Evolutionary conservation across 2,888 invertebrate species (phyloP).

Genomic region (Myopa testacea): DNA sequence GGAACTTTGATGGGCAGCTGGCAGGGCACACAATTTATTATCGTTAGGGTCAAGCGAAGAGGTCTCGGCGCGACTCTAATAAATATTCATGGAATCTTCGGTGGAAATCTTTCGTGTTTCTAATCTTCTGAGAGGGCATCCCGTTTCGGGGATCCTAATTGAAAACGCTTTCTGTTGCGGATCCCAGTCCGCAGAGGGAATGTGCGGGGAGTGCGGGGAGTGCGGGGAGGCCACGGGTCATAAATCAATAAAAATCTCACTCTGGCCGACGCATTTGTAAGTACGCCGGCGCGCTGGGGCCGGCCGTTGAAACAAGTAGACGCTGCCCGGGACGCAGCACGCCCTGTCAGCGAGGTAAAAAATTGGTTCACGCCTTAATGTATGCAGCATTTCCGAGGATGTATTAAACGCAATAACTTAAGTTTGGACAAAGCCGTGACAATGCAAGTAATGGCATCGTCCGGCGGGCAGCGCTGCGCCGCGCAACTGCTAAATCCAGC

Average conservation of each 20-base stretch:
- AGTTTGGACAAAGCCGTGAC: slow-evolving; percentile 32
- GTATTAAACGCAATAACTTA: slow-evolving; percentile 37
- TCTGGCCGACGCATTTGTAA: neutral
- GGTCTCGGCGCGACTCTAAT: slow-evolving; percentile 17
- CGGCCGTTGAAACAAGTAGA: neutral
- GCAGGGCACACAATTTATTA: slow-evolving; percentile 28
- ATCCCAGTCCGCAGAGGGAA: neutral
- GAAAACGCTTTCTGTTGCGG: slow-evolving; percentile 2
- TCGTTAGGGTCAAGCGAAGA: slow-evolving; percentile 5
- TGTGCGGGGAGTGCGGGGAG: neutral
- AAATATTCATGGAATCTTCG: slow-evolving; percentile 30
- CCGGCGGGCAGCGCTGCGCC: neutral
- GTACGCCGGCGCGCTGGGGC: neutral
- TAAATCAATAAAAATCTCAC: slow-evolving; percentile 34
- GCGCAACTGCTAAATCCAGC: slow-evolving; percentile 26
- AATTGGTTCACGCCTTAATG: slow-evolving; percentile 39
- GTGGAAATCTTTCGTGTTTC: neutral
- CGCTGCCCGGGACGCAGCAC: neutral
- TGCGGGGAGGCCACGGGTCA: slow-evolving; percentile 5
- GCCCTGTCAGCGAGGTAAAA: slow-evolving; percentile 25
- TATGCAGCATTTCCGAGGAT: slow-evolving; percentile 22
- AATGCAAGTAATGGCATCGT: slow-evolving; percentile 33
- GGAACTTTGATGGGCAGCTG: slow-evolving; percentile 7
- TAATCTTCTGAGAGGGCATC: neutral
- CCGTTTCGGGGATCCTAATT: neutral